phyloP scores from a whole-genome alignment of 2,113 vertebrate genomes.

The Rynchops niger region DNA sequence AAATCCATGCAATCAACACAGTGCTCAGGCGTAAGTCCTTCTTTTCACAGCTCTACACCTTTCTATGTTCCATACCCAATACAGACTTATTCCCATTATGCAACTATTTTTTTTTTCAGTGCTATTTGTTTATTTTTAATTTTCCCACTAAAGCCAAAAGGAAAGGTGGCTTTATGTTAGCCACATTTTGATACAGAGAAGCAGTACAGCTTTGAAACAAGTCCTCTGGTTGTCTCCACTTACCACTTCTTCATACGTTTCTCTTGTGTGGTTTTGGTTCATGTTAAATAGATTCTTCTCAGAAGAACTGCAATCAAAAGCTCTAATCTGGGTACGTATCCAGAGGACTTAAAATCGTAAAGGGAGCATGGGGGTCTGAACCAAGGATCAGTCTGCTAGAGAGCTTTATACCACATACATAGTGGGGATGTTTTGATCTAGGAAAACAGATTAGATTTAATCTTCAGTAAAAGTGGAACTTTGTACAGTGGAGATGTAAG shows the following conservation, averaged over 20 bases:
- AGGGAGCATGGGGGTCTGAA: neutral
- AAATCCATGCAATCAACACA: neutral
- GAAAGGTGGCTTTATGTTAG: neutral
- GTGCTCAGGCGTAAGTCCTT: neutral
- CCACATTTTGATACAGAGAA: neutral
- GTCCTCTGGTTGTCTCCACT: neutral
- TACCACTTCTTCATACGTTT: neutral
- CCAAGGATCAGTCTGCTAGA: neutral
- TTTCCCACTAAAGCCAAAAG: neutral
- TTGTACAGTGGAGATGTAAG: fast-evolving
- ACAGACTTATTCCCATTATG: neutral
- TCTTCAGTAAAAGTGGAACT: neutral
- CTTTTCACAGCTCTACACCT: fast-evolving
- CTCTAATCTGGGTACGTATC: neutral
- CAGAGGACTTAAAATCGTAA: neutral
- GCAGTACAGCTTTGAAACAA: neutral
- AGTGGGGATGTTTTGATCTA: neutral
- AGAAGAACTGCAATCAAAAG: neutral
- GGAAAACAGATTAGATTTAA: neutral
- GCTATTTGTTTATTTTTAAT: neutral
- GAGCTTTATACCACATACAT: neutral
- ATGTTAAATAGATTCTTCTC: neutral
- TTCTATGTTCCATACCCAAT: neutral
- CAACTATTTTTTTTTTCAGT: neutral
- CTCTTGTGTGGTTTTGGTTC: neutral